Evolutionary conservation across 2,797 vertebrate species (phyloP), one percentile per base, ranked within the genome.

Genomic region (Staurois parvus): DNA sequence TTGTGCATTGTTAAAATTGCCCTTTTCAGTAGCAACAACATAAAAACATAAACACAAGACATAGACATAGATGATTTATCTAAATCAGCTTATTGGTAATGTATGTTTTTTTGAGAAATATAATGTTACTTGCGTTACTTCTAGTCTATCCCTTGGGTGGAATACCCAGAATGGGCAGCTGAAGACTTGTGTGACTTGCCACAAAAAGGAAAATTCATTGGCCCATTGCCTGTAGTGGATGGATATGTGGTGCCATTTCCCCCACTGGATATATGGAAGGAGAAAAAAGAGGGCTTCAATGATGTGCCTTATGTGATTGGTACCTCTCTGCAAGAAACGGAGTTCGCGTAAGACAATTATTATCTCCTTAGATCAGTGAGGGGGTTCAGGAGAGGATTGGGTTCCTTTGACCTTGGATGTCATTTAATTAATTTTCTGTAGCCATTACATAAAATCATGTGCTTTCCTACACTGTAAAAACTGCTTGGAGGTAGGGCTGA

Each of bases 301-400:
- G 94, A 96, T 4, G 93, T 96, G 40, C 95, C 95, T 0, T 92
- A 94, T 5, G 68, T 96, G 0, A 69, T 96, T 0, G 95, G 95
- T 68, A 94, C 94, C 5, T 93, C 92, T 0, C 91, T 90, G 85
- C 95, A 96, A 88, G 95, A 96, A 86, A 79, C n/a, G 0, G 95
- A 96, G 88, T 94, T 88, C 79, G 88, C 89, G 95, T 95, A 84
- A 87, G 85, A 28, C 2, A 15, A 34, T 24, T 76, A 24, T 24
- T 7, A 59, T 24, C 21, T 59, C 52, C 9, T 59, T 7, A 24
- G n/a, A 24, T 59, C 21, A 59, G 5, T 7, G 52, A 7, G 2
- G 1, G 9, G 4, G 19, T 59, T 2, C 52, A 52, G 48, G 48
- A 2, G 3, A 12, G 52, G 17, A 4, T 52, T 19, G 4, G 48